Conservation (phyloP, 2,113 vertebrate species). For the Atherinomorus stipes region DNA sequence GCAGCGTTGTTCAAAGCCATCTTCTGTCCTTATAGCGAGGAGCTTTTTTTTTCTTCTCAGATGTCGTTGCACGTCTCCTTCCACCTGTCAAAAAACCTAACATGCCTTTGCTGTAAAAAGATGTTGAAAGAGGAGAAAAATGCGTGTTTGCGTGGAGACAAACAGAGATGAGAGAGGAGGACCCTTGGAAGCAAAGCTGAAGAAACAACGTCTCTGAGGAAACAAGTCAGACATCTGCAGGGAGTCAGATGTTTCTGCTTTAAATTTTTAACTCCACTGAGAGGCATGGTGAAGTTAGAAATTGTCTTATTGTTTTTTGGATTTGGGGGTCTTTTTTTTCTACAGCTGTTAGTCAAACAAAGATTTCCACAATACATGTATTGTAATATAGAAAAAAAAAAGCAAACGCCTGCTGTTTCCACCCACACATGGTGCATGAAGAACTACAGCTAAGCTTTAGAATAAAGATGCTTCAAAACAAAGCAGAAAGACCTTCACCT, state of each 20-base stretch:
- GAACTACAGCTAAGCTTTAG: conserved; percentile 40
- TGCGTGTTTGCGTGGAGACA: conserved; percentile 33
- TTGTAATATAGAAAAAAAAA: background rate
- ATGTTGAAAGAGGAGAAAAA: conserved; percentile 57
- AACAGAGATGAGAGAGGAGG: conserved; percentile 46
- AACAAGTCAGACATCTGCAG: conserved; percentile 40
- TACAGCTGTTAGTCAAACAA: background rate
- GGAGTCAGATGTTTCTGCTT: conserved; percentile 36
- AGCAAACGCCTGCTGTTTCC: conserved; percentile 39
- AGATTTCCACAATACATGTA: conserved; percentile 36
- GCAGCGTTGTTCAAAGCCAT: conserved; percentile 57
- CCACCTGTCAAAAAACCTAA: conserved; percentile 74
- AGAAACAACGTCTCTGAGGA: conserved; percentile 33
- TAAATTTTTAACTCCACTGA: conserved; percentile 40
- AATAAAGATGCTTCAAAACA: conserved; percentile 17
- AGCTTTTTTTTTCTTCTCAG: conserved; percentile 38
- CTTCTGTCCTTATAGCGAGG: conserved; percentile 62
- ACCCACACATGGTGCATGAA: conserved; percentile 56
- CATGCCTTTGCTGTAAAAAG: conserved; percentile 58
- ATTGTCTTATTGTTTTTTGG: background rate
- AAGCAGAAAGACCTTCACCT: background rate
- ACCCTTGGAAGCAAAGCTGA: conserved; percentile 44
- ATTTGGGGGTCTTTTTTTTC: background rate
- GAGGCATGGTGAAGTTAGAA: conserved; percentile 33
- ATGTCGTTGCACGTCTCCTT: conserved; percentile 45